Conservation (phyloP, 2,797 vertebrate genomes). For the Apodemus agrarius region DNA sequence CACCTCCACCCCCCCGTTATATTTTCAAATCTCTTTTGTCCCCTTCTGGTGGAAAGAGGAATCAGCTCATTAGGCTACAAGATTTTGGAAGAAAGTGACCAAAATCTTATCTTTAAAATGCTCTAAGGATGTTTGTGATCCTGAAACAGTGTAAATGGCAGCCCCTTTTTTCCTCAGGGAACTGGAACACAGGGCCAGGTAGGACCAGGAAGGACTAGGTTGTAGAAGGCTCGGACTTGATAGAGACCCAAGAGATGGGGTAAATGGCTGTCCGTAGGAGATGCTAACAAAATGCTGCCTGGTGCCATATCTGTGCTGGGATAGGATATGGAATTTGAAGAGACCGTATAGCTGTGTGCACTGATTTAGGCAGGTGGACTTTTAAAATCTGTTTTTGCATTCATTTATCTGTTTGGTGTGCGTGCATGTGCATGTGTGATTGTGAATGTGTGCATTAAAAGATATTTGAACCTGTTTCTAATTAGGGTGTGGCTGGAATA, state of each 20-base stretch:
- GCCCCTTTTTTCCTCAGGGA: not conserved
- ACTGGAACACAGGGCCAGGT: not conserved
- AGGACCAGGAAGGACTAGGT: not conserved
- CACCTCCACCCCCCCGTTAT: not conserved
- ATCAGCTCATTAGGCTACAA: not conserved
- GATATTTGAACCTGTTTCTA: not conserved
- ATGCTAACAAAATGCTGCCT: not conserved
- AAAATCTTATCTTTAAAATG: conserved; percentile 3
- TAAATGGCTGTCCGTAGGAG: not conserved
- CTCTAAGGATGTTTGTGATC: not conserved
- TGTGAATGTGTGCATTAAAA: not conserved
- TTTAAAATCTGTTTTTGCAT: not conserved
- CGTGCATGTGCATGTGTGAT: not conserved
- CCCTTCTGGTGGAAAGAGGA: not conserved
- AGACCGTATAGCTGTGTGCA: not conserved
- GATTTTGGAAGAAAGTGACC: not conserved
- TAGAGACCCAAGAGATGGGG: not conserved
- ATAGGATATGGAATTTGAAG: not conserved
- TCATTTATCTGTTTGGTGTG: not conserved
- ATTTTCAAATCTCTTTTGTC: not conserved
- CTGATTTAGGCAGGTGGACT: not conserved
- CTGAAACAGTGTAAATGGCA: not conserved
- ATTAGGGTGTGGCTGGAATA: not conserved
- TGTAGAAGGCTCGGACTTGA: not conserved
- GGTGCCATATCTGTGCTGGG: too few species aligned